Base-by-base conservation (phyloP, 2,797 vertebrate species). In the Myotis pilosus region DNA sequence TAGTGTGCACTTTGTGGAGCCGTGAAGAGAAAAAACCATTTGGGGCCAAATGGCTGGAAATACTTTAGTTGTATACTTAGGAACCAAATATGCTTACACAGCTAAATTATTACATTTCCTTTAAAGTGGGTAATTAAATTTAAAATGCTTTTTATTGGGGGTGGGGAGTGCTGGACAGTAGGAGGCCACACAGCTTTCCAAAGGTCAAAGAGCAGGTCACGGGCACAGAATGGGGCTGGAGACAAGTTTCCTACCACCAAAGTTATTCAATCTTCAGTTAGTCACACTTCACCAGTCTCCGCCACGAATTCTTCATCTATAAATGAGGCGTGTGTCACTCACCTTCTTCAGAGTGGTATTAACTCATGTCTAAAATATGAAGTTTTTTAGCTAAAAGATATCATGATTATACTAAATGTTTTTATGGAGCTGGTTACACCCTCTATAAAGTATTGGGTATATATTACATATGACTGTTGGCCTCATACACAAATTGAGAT, bases 21-120 rank as follows among this genome's bases (percentile, higher is more conserved):
- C 81, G 74, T 68, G 68, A 82, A 79, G 36, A 88, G 76, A 66
- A 78, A 88, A 80, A 71, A 47, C 11, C 47, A 69, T 94, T 44
- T 64, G 92, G 82, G 87, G 86, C 82, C 88, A 96, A 95, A 95
- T 94, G 81, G 44, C 75, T 95, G 88, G 72, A 92, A 94, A 95
- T 74, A 87, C 64, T 94, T 94, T 28, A 47, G 80, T n/a, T 89
- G 60, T 81, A 82, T 72, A 90, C 36, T 88, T 79, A 94, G 86
- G 82, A 86, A 94, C 83, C 85, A 93, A 94, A 86, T 83, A 90
- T 53, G 85, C 92, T 93, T 86, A 93, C 38, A 44, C 5, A 95
- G 72, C 78, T 91, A 51, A 87, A 93, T 88, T 38, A 92, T 64
- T 78, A 92, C 38, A 64, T 76, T 93, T 91, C 71, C 62, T 95